Base-by-base conservation (phyloP, 2,797 vertebrate species). In the Sus cebifrons region DNA sequence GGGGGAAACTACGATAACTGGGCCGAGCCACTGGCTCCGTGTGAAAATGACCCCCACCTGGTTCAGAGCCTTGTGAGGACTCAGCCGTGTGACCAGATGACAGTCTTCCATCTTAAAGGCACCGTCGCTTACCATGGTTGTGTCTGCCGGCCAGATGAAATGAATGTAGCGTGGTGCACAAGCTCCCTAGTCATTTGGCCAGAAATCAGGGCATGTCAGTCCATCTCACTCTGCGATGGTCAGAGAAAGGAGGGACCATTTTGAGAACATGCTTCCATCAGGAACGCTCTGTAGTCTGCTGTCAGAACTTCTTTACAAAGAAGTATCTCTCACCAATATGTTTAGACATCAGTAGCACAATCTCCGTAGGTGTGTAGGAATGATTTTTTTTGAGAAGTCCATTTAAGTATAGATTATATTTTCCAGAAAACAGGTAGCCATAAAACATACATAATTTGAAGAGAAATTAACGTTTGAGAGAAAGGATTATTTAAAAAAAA, bases 381-480 rank as follows among this genome's bases (percentile, higher is more conserved):
- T 90, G 54, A n/a, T 67, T 81, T 93, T 96, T 95, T 62, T 95
- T 62, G 36, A 81, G 94, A 93, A 91, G 65, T 79, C 23, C 23
- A 49, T 92, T 95, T 93, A 87, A 95, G 84, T 73, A 67, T 75
- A 81, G 67, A 74, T 74, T 29, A 32, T 81, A 40, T 67, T 86
- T 94, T 94, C 86, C 25, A 75, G 71, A 95, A 94, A 88, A 93
- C 11, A 3, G 81, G 15, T 78, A 40, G 56, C 23, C 6, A 56
- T 64, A 91, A 91, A 93, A 87, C 65, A 86, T 32, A 91, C 32
- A 27, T 94, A 92, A 91, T 94, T 71, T 86, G 58, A 84, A 94
- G 74, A 84, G 49, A 96, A 94, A 92, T 92, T 68, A 92, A 58
- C 79, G 90, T 95, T 90, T 87, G 73, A 94, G 70, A 89, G 56